phyloP scores from a whole-genome alignment of 92 coral and sea anemone genomes.

The Montipora capitata region DNA sequence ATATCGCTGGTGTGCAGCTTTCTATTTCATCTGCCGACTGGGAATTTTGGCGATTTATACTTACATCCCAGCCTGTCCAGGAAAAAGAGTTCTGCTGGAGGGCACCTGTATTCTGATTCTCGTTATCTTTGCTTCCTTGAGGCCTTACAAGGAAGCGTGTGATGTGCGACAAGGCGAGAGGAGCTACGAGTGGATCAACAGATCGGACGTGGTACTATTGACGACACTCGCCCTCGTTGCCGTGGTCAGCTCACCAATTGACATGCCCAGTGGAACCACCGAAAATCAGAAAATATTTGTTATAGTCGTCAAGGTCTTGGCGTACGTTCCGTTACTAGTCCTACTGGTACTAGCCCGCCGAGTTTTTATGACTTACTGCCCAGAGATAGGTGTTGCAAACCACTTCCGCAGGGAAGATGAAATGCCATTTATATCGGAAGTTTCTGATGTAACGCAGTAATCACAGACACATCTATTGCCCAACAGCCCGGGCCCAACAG shows the following conservation, averaged over 20 bases:
- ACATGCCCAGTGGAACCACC: conserved; percentile 16
- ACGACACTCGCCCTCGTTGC: conserved; percentile 80
- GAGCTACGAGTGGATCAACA: conserved; percentile 84
- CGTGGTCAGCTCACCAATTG: conserved; percentile 69
- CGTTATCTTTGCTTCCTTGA: conserved; percentile 71
- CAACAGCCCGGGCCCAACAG: not conserved
- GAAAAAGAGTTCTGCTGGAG: conserved; percentile 71
- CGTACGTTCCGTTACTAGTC: conserved; percentile 79
- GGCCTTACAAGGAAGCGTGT: conserved; percentile 83
- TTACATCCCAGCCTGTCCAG: conserved; percentile 56
- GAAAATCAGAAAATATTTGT: not conserved
- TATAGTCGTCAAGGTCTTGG: conserved; percentile 51
- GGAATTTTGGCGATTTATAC: conserved; percentile 58
- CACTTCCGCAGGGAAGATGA: not conserved
- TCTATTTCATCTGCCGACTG: conserved; percentile 91
- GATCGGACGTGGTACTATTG: conserved; percentile 82
- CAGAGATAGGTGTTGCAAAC: not conserved
- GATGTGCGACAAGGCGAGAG: conserved; percentile 40
- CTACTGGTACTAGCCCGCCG: conserved; percentile 34
- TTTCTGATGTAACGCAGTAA: not conserved
- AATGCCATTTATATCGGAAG: not conserved
- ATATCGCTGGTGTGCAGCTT: conserved; percentile 98
- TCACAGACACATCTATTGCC: not conserved
- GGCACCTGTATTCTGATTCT: conserved; percentile 81
- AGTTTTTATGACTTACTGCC: conserved; percentile 8